Evolutionary conservation across 2,113 vertebrate species (phyloP), one percentile per base, ranked within the genome.

Genomic region (Xiphophorus hellerii): DNA sequence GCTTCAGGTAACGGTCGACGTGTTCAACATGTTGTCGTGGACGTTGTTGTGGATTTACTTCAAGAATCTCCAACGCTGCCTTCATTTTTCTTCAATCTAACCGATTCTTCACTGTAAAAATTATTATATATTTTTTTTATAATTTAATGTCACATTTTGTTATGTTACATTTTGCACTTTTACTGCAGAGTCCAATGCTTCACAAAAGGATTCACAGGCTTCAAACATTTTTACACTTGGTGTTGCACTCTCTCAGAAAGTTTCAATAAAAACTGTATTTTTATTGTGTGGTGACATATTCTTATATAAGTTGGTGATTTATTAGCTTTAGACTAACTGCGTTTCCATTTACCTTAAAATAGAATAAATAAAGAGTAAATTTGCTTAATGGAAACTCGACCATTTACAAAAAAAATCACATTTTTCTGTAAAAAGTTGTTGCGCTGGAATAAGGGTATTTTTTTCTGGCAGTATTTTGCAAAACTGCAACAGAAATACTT

Each of bases 1-100:
- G 90, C 96, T 99, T 91, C 98, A 99, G 97, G 98, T 99, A 87
- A 94, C 92, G 29, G 70, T 39, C 22, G 42, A 2, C 27, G 25
- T 22, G 20, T 51, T 22, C 25, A 58, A 9, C 25, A 9, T 22
- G 25, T n/a, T 25, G 48, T 0, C 39, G 3, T 42, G 39, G 7
- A 25, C 8, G 51, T 54, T 54, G 6, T 54, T 22, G 3, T 48
- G 25, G 51, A 58, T n/a, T 20, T 54, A 54, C 20, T 58, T 58
- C 51, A 58, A 58, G 17, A 58, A n/a, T 17, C 51, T 58, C 22
- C 25, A 25, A 9, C 11, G 22, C 51, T 10, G 22, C 25, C 20
- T 10, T 25, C 9, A 3, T n/a, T 58, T 25, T n/a, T n/a, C 22
- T 58, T 20, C 22, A n/a, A n/a, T 9, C 25, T 58, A 8, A 7